A percentile compares a stretch with the other conserved stretches of the same genome.
phyloP scores from a whole-genome alignment of 2,113 vertebrate genomes.

The Turdus rufiventris region DNA sequence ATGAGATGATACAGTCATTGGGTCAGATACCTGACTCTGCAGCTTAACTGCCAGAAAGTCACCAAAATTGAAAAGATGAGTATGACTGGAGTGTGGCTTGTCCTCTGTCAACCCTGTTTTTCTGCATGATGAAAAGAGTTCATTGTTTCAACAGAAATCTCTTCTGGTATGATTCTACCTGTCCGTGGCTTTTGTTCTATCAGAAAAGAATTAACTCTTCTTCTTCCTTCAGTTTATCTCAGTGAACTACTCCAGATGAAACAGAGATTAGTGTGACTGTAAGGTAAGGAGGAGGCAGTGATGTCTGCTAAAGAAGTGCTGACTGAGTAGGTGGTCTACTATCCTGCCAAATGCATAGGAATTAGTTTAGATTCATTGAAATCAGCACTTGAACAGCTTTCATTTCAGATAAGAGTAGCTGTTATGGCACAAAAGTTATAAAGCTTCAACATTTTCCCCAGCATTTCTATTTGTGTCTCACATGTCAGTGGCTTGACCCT shows the following conservation, averaged over 20 bases:
- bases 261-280: not conserved
- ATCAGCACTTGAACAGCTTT: not conserved
- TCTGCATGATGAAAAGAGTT: not conserved
- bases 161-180: not conserved
- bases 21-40: not conserved
- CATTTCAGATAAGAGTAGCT: not conserved
- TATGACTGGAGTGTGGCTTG: not conserved
- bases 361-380: not conserved
- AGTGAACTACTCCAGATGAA: not conserved
- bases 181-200: not conserved
- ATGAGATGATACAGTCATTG: not conserved
- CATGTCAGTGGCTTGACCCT: not conserved
- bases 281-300: not conserved
- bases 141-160: not conserved
- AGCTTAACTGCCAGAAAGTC: not conserved
- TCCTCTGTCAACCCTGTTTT: not conserved
- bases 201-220: not conserved
- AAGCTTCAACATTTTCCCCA: not conserved
- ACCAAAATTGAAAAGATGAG: not conserved
- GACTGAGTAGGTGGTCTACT: not conserved
- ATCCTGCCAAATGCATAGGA: not conserved
- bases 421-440: not conserved
- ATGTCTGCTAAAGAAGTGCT: not conserved
- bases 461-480: not conserved
- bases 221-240: not conserved